Conservation (phyloP, 2,113 vertebrate species). For the Mormyrus iriodes region DNA sequence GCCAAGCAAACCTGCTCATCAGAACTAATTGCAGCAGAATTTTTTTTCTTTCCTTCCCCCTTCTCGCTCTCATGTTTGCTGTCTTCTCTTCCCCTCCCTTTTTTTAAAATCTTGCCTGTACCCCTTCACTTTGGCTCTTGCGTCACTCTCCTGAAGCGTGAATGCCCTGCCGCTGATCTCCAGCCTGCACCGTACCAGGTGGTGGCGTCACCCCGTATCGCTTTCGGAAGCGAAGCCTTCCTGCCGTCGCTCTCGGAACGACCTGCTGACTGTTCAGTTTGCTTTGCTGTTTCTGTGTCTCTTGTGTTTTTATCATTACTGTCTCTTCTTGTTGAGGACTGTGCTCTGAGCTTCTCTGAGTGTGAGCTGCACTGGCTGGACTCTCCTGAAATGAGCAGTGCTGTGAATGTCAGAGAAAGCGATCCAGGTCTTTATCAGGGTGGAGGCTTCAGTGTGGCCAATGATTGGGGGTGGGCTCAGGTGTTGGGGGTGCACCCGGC, state of each 20-base stretch:
- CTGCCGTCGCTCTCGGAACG: not conserved
- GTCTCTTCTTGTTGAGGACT: not conserved
- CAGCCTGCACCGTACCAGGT: not conserved
- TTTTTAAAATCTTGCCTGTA: not conserved
- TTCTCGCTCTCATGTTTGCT: constrained; percentile 1
- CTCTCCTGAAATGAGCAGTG: not conserved
- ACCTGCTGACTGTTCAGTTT: not conserved
- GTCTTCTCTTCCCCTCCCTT: not conserved
- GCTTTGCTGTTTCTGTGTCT: not conserved
- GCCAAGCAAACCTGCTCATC: constrained; percentile 49
- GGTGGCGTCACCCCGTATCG: not conserved
- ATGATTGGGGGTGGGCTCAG: not conserved
- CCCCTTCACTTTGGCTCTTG: not conserved
- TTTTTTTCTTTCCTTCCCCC: not conserved
- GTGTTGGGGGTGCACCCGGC: not conserved
- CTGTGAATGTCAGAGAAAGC: not conserved
- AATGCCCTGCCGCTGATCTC: not conserved
- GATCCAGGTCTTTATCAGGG: not conserved
- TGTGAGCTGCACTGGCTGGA: not conserved
- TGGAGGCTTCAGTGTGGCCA: not conserved
- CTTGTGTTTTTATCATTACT: not conserved
- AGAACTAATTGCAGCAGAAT: constrained; percentile 50
- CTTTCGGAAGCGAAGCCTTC: not conserved
- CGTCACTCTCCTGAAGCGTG: not conserved
- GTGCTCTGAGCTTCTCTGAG: not conserved